Evolutionary conservation across 2,113 vertebrate genomes (phyloP), one percentile per base, ranked within the genome.

Genomic region (Gambusia affinis): DNA sequence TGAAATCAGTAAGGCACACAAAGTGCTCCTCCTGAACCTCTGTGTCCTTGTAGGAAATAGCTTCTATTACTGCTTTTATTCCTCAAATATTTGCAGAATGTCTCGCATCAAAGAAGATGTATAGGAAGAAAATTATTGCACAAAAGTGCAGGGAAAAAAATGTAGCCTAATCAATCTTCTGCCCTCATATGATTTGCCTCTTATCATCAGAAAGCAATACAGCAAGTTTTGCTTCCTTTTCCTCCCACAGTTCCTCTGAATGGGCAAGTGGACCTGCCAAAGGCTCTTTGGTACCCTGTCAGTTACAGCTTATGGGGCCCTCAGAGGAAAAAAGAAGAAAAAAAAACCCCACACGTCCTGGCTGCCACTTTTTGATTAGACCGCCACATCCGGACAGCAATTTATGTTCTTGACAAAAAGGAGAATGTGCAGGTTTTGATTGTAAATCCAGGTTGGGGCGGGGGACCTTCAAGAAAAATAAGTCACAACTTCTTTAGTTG

Each of bases 201-300:
- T 87, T 90, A 88, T 90, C 88, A 87, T 86, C 80, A 85, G 72
- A 84, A 66, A 76, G 79, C 78, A 82, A 86, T 82, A 74, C 74
- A 72, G 84, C 72, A 73, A 76, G 83, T 88, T 67, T 82, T 85
- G 79, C 75, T 85, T 86, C 83, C 82, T 75, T 78, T 57, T 76
- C 70, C 69, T 81, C 73, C 82, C 74, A 83, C 72, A 75, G 47
- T 67, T 62, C 68, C 77, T 75, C 77, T 89, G 82, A 91, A 92
- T 71, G 89, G 86, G 72, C 82, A 82, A 90, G 82, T 82, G 80
- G 76, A 90, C 84, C 85, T 88, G 90, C 86, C 87, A 89, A 85
- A 73, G 72, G 82, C 64, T 78, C 84, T 91, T 86, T 88, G 84
- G 87, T 88, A 60, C 42, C 67, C 79, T 87, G 87, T 92, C 89